A percentile compares a stretch with the other conserved stretches of the same genome.
Conservation (phyloP, 37 sponge, comb jelly and placozoan species). For the Tethya wilhelma region DNA sequence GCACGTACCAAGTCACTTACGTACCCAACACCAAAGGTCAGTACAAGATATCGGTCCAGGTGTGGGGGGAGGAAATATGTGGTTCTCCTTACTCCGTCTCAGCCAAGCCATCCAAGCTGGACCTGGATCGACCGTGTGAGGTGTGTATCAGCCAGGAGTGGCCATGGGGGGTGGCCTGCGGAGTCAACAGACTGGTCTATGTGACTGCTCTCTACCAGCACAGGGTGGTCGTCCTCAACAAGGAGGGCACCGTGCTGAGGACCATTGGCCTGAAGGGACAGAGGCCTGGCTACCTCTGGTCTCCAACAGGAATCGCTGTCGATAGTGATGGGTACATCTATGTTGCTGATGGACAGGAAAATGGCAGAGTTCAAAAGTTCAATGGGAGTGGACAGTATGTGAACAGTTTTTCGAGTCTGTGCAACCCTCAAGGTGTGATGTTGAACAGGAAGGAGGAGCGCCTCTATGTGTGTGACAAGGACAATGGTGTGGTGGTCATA, state of each 20-base stretch:
- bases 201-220: constrained; percentile 21
- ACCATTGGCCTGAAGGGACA: constrained; percentile 30
- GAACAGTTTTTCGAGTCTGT: neutral
- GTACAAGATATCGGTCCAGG: constrained; percentile 14
- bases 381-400: neutral
- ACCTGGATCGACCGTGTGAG: neutral
- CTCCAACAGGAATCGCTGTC: constrained; percentile 40
- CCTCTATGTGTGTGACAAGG: constrained; percentile 41
- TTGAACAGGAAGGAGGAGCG: neutral
- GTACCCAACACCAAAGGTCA: constrained; percentile 18
- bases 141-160: constrained; percentile 9
- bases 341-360: constrained; percentile 38
- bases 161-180: constrained; percentile 45
- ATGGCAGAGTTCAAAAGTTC: constrained; percentile 28
- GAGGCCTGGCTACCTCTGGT: constrained; percentile 8
- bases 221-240: constrained; percentile 12
- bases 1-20: constrained; percentile 24
- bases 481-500: constrained; percentile 4
- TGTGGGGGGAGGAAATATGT: neutral
- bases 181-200: neutral
- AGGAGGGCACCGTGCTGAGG: constrained; percentile 22
- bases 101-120: constrained; percentile 3
- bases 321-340: constrained; percentile 8
- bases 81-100: constrained; percentile 10
- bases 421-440: constrained; percentile 12